Percentiles rank a stretch among this genome's conserved stretches.
Conservation (phyloP, 2,113 vertebrate genomes). For the Podarcis cretensis region DNA sequence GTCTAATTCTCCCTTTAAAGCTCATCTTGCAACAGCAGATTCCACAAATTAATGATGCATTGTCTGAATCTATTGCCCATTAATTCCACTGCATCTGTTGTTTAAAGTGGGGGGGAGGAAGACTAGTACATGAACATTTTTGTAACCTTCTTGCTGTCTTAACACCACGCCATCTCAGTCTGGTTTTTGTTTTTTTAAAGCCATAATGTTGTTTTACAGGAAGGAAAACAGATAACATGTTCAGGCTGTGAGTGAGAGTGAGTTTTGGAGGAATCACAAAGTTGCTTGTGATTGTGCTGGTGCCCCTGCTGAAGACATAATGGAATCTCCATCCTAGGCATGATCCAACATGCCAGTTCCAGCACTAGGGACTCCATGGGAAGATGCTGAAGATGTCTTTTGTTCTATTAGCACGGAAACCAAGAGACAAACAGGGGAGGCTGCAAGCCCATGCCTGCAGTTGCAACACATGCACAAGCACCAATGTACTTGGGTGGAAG, state of each 20-base stretch:
- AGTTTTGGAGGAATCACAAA: neutral
- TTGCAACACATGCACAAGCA: fast-evolving
- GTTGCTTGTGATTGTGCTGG: fast-evolving
- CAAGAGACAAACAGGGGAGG: neutral
- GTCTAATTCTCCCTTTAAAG: neutral
- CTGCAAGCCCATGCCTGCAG: fast-evolving
- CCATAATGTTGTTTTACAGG: neutral
- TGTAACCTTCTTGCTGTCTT: neutral
- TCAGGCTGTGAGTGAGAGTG: fast-evolving
- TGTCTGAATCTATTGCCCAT: neutral
- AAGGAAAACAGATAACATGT: neutral
- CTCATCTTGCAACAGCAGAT: neutral
- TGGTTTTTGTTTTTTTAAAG: neutral
- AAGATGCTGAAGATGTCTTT: fast-evolving
- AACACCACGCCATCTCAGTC: too few relatives aligned
- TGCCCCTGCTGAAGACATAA: neutral
- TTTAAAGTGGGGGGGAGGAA: neutral
- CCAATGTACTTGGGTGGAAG: fast-evolving
- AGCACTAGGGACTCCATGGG: fast-evolving
- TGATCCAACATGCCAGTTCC: neutral
- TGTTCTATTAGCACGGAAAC: fast-evolving
- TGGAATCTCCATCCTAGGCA: neutral
- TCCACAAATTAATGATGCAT: too few relatives aligned
- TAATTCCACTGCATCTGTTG: neutral
- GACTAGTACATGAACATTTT: neutral